Conservation (phyloP, 2,113 vertebrate genomes). For the Orthochromis malagaraziensis region DNA sequence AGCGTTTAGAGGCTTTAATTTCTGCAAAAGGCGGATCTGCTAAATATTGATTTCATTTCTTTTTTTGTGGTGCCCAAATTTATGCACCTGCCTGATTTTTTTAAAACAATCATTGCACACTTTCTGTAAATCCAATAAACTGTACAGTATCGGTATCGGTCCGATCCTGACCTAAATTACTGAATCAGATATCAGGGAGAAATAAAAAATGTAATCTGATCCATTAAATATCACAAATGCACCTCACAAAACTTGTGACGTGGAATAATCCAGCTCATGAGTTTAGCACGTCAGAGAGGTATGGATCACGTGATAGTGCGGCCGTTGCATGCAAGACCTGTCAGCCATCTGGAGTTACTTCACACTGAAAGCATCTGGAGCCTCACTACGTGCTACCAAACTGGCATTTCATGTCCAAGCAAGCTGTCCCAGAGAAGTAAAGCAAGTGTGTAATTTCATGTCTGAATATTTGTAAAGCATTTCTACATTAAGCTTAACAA, state of each 20-base stretch:
- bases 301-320: background rate
- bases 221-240: background rate
- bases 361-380: background rate
- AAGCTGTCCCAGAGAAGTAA: background rate
- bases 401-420: background rate
- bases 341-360: background rate
- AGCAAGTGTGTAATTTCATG: background rate
- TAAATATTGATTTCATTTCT: background rate
- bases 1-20: background rate
- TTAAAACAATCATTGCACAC: fast-evolving
- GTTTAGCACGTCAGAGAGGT: background rate
- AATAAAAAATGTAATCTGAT: background rate
- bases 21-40: fast-evolving
- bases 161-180: fast-evolving
- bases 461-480: background rate
- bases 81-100: background rate
- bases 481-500: background rate
- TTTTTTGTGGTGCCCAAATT: background rate
- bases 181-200: fast-evolving
- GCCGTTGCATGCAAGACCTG: background rate
- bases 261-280: background rate
- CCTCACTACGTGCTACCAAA: background rate
- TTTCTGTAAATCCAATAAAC: background rate
- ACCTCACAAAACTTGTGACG: background rate
- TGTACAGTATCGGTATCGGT: background rate